Conservation (phyloP, 2,888 invertebrate genomes). For the Unio delphinus region DNA sequence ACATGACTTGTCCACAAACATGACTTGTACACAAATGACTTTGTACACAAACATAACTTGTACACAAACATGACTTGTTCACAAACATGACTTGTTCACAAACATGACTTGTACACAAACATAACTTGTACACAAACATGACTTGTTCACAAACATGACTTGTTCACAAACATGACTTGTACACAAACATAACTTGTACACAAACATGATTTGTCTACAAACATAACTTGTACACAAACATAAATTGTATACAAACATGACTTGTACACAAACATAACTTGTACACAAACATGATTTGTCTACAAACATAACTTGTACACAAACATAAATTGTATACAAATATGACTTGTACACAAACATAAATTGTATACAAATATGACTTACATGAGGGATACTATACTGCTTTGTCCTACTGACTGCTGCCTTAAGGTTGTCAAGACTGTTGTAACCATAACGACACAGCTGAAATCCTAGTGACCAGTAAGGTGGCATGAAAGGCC, state of each 20-base stretch:
- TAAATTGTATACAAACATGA: no score
- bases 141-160: neutral
- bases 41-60: neutral
- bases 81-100: no score
- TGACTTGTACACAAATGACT: conserved; percentile 15
- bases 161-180: no score
- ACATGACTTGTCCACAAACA: neutral
- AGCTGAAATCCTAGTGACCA: conserved; percentile 92
- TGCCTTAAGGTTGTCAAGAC: conserved; percentile 48
- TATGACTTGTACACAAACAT: neutral
- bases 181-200: no score
- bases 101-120: no score
- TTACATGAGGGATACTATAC: conserved; percentile 64
- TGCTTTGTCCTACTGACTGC: conserved; percentile 62
- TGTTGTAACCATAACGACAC: conserved; percentile 77
- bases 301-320: neutral
- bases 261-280: no score
- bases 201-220: no score
- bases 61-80: no score
- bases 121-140: no score
- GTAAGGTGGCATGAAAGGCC: conserved; percentile 87
- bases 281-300: no score
- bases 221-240: no score
- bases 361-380: conserved; percentile 6
- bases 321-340: neutral